A percentile compares a stretch with the other conserved stretches of the same genome.
Evolutionary conservation across 2,797 vertebrate species (phyloP).

Genomic region (Podarcis siculus): DNA sequence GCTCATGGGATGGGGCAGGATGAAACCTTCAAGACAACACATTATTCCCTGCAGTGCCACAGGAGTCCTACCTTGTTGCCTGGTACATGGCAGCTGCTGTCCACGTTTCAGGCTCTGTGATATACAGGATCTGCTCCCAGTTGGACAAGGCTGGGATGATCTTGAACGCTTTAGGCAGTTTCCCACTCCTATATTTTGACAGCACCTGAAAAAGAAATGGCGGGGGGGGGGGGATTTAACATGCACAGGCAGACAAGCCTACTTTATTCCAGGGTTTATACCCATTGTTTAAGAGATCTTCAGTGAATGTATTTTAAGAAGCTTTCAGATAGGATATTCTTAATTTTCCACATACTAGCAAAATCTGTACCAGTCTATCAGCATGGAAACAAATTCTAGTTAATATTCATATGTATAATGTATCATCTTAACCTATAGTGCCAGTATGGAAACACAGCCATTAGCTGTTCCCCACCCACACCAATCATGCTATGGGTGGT

Average conservation of each 20-base stretch:
- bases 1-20: no score
- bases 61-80: conserved; percentile 86
- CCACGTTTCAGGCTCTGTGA: conserved; percentile 94
- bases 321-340: background rate
- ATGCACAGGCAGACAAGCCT: fast-evolving
- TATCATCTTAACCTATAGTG: background rate
- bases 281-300: background rate
- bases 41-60: background rate
- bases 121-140: conserved; percentile 97
- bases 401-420: background rate
- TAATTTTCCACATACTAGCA: background rate
- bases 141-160: conserved; percentile 95
- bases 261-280: background rate
- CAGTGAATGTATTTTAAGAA: background rate
- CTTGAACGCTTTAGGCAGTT: conserved; percentile 97
- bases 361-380: background rate
- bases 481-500: background rate
- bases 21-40: background rate
- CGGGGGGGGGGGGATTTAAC: fast-evolving
- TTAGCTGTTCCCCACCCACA: background rate
- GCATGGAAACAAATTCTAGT: background rate
- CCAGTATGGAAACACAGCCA: background rate
- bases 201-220: conserved; percentile 82
- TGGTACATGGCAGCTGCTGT: conserved; percentile 97
- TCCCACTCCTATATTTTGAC: conserved; percentile 94